Evolutionary conservation across 2,797 vertebrate species (phyloP).

Genomic region (Serranus cabrilla): DNA sequence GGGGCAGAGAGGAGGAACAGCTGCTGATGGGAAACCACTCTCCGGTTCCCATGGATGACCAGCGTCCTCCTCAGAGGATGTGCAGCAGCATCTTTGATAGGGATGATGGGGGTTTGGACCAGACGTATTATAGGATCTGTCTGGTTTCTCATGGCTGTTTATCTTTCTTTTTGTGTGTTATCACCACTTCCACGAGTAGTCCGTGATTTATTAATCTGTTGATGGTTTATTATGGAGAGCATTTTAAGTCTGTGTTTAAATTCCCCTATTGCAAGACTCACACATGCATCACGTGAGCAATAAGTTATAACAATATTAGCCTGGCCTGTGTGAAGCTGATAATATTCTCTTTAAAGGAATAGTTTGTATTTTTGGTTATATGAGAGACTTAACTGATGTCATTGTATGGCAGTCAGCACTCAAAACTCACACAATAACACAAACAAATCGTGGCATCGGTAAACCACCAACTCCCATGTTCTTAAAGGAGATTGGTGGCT

Average conservation of each 20-base stretch:
- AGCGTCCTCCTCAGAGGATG: conserved; percentile 60
- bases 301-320: conserved; percentile 13
- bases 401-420: too few species aligned
- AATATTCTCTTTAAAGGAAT: conserved; percentile 16
- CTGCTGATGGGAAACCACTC: conserved; percentile 81
- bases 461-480: too few species aligned
- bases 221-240: conserved; percentile 7
- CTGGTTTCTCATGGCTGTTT: conserved; percentile 27
- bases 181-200: conserved; percentile 18
- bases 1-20: conserved; percentile 79
- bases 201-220: conserved; percentile 15
- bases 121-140: conserved; percentile 47
- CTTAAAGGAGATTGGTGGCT: too few species aligned
- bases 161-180: conserved; percentile 11
- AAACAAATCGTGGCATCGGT: too few species aligned
- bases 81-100: conserved; percentile 56
- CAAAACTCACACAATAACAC: too few species aligned
- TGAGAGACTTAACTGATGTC: too few species aligned
- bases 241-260: conserved; percentile 9
- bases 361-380: background rate
- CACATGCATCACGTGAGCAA: conserved; percentile 1
- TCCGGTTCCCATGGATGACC: conserved; percentile 75
- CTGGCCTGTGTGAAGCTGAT: conserved; percentile 8
- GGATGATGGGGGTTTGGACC: conserved; percentile 44
- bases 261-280: background rate